Conservation (phyloP, 2,113 vertebrate species). For the Pomatorhinus ruficollis region DNA sequence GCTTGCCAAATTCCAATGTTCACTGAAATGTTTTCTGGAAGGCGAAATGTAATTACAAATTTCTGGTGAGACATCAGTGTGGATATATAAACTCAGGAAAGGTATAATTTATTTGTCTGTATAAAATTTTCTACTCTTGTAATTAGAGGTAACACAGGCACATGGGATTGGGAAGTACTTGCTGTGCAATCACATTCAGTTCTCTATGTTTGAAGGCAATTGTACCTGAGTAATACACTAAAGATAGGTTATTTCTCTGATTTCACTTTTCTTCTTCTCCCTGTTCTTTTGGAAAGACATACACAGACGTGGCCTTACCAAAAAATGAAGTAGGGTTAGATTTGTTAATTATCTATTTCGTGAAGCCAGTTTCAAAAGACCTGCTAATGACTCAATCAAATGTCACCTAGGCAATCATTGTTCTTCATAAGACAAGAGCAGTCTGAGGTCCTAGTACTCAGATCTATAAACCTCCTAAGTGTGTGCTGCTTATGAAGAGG, state of each 20-base stretch:
- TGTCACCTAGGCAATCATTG: conserved; percentile 4
- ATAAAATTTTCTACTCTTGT: neutral
- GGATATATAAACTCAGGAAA: neutral
- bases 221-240: neutral
- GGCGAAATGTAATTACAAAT: neutral
- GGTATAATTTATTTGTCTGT: neutral
- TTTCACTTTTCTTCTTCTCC: neutral
- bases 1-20: neutral
- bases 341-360: neutral
- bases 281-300: neutral
- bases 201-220: neutral
- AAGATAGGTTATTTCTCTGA: neutral
- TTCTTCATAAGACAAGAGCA: conserved; percentile 29
- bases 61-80: neutral
- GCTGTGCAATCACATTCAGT: neutral
- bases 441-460: conserved; percentile 31
- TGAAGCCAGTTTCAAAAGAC: neutral
- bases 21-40: neutral
- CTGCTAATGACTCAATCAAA: neutral
- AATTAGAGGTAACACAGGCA: neutral
- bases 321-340: neutral
- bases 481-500: neutral
- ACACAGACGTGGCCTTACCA: neutral
- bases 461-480: neutral
- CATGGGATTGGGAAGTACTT: neutral